Evolutionary conservation across 2,113 vertebrate genomes (phyloP).

Genomic region (Dissostichus mawsoni): DNA sequence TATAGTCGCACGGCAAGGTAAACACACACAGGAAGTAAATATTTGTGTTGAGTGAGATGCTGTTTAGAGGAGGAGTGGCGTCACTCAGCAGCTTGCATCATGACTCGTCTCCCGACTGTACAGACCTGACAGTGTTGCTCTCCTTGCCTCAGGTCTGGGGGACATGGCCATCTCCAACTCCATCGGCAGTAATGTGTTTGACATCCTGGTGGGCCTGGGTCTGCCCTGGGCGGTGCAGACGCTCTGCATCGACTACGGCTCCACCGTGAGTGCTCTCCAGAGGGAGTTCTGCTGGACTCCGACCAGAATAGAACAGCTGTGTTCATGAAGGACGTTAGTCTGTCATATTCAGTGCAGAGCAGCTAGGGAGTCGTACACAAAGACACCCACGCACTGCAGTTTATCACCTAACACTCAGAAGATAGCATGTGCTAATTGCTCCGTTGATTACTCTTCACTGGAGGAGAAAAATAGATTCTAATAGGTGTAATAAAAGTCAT

Average conservation of each 20-base stretch:
- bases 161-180: constrained; percentile 98
- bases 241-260: constrained; percentile 93
- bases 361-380: background rate
- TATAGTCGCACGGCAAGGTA: constrained; percentile 95
- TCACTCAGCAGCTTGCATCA: constrained; percentile 15
- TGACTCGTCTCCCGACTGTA: background rate
- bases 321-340: background rate
- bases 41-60: background rate
- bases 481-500: background rate
- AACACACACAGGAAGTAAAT: constrained; percentile 20
- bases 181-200: constrained; percentile 96
- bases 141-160: constrained; percentile 88
- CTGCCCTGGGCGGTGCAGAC: constrained; percentile 94
- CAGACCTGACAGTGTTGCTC: constrained; percentile 42
- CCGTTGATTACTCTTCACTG: background rate
- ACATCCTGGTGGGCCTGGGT: constrained; percentile 95
- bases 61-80: background rate
- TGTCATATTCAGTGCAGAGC: background rate
- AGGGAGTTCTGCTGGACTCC: constrained; percentile 8
- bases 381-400: background rate
- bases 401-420: background rate
- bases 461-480: background rate
- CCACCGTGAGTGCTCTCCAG: constrained; percentile 85
- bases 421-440: background rate
- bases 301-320: constrained; percentile 28